phyloP scores from a whole-genome alignment of 2,888 invertebrate genomes.

The Heteromurus nitidus region DNA sequence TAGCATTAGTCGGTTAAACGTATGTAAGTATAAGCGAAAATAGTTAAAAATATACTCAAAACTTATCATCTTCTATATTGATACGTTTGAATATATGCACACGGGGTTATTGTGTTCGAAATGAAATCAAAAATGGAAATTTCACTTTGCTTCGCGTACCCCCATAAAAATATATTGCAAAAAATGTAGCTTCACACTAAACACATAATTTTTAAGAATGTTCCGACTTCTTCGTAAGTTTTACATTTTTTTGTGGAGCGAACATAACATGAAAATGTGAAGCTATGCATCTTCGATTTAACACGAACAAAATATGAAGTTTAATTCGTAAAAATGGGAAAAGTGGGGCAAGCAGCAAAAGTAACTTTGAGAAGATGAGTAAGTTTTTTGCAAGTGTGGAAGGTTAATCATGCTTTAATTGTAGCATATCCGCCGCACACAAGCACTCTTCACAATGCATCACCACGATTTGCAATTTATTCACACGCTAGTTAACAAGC shows the following conservation, averaged over 20 bases:
- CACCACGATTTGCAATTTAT: background rate
- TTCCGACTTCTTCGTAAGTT: background rate
- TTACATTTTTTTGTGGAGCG: background rate
- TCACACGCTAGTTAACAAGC: background rate
- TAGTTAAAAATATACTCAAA: no score
- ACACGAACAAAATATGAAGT: no score
- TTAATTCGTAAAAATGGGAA: no score
- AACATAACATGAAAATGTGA: no score
- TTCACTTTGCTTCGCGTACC: constrained; percentile 12
- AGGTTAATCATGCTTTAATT: no score
- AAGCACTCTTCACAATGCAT: background rate
- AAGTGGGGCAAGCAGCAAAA: constrained; percentile 3
- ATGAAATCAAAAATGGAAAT: constrained; percentile 17
- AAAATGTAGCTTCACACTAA: background rate
- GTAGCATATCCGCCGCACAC: background rate
- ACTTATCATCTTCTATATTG: background rate
- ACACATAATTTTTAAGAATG: background rate
- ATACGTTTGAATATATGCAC: background rate
- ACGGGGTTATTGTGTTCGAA: background rate
- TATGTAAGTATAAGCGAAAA: no score
- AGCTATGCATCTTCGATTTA: no score
- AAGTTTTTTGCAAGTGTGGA: no score
- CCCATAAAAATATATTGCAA: background rate
- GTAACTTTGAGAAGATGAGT: no score
- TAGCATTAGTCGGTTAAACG: no score